phyloP scores from a whole-genome alignment of 1,140 invertebrate species.

The Oncopeltus fasciatus region DNA sequence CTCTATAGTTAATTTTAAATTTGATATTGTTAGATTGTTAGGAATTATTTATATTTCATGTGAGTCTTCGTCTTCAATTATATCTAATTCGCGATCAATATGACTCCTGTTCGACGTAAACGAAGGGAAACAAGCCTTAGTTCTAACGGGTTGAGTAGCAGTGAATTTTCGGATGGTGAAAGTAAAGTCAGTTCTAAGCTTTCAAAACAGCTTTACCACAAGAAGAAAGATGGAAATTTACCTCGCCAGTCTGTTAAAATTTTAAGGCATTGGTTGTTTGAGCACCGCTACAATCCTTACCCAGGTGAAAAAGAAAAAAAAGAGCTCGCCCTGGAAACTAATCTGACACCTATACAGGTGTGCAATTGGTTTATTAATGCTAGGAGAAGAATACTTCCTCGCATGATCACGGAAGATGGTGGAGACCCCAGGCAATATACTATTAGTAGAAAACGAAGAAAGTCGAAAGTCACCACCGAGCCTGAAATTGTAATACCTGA shows the following conservation, averaged over 20 bases:
- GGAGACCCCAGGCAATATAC: no score
- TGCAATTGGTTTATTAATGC: slow-evolving; percentile 98
- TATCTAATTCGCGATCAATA: no score
- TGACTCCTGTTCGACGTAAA: no score
- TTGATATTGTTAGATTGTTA: no score
- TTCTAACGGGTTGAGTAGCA: no score
- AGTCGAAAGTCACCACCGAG: no score
- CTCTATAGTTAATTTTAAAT: no score
- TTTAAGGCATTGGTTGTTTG: slow-evolving; percentile 80
- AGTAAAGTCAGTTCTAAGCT: neutral
- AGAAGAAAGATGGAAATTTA: slow-evolving; percentile 78
- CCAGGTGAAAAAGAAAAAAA: slow-evolving; percentile 83
- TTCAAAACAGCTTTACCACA: slow-evolving; percentile 26
- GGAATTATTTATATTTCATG: no score
- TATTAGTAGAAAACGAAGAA: no score
- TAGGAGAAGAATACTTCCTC: slow-evolving; percentile 72
- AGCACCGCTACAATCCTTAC: slow-evolving; percentile 88
- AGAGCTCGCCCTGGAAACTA: slow-evolving; percentile 67
- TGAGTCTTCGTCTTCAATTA: no score
- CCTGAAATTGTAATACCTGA: no score
- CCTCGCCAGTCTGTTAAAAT: slow-evolving; percentile 86
- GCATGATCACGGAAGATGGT: slow-evolving; percentile 68
- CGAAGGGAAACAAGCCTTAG: no score
- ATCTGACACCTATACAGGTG: slow-evolving; percentile 75
- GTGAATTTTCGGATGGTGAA: neutral